Evolutionary conservation across 2,888 invertebrate genomes (phyloP), one percentile per base, ranked within the genome.

Genomic region (Chloroclysta siterata): DNA sequence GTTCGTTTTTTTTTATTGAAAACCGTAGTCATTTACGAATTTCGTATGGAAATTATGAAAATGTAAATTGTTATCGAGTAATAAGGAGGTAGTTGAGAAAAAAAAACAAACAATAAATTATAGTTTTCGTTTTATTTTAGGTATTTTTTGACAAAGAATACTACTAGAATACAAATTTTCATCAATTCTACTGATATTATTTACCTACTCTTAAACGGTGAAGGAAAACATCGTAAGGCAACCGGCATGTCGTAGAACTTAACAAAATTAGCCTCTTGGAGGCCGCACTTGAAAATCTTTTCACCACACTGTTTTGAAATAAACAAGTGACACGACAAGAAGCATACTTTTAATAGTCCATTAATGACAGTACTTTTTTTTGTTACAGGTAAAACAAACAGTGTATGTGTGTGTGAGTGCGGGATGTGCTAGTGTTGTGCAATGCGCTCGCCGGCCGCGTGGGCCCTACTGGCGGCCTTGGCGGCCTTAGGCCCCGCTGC

Each of bases 381-480:
- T 72, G 69, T 77, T 74, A 0, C 83, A 83, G 83, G 83, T 83
- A 76, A 73, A 36, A 48, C n/a, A 39, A 47, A 75, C 76, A 79
- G 81, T 66, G 68, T 55, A 54, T 77, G 83, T 82, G 80, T 65
- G 70, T 77, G 75, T 78, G 81, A 75, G 65, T 55, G 64, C 46
- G 53, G 62, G 15, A 65, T 65, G 65, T 86, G 87, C 76, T 70
- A 75, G 75, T 75, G 80, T 83, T 72, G 80, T 84, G 76, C 77
- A 79, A 65, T 65, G 61, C 84, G 87, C 75, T 69, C 74, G 72
- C 81, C 79, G 69, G 80, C 82, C 73, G 79, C 85, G 79, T 92
- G 91, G 90, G 88, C 90, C 81, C 87, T 94, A 85, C 82, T 93
- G 70, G 87, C 87, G 72, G 84, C 92, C 70, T 81, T 93, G 72